phyloP scores from a whole-genome alignment of 2,888 invertebrate species.

The Pyrgus malvae region DNA sequence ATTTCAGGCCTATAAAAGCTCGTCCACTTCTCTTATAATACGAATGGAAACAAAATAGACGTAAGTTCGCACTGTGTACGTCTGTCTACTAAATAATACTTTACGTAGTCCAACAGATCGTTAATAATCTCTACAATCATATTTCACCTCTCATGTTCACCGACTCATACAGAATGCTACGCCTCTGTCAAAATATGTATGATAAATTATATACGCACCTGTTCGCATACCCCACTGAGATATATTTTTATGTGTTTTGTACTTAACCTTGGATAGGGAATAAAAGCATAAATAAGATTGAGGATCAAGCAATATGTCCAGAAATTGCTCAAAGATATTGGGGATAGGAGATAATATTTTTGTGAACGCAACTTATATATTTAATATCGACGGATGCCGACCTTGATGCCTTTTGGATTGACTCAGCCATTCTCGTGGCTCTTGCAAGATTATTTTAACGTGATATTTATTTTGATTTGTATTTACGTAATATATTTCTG shows the following conservation, averaged over 20 bases:
- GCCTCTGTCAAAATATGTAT: slow-evolving; percentile 24
- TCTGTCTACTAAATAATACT: slow-evolving; percentile 18
- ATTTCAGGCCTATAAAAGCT: no score
- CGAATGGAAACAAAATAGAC: no score
- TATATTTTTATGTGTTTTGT: slow-evolving; percentile 21
- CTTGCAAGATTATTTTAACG: not conserved
- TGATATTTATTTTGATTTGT: not conserved
- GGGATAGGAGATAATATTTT: slow-evolving; percentile 15
- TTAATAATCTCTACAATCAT: slow-evolving; percentile 25
- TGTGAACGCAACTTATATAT: slow-evolving; percentile 10
- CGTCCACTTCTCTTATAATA: no score
- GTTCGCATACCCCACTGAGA: slow-evolving; percentile 5
- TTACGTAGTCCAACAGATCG: slow-evolving; percentile 14
- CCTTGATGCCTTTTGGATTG: not conserved
- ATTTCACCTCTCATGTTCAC: slow-evolving; percentile 25
- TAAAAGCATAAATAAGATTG: slow-evolving; percentile 18
- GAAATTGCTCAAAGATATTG: slow-evolving; percentile 20
- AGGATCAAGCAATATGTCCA: slow-evolving; percentile 20
- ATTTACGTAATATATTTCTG: not conserved
- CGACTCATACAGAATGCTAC: slow-evolving; percentile 14
- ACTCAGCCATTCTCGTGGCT: not conserved
- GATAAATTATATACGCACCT: slow-evolving; percentile 27
- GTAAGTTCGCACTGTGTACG: no score
- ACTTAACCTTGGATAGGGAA: slow-evolving; percentile 14
- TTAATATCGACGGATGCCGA: slow-evolving; percentile 4